Conservation (phyloP, 2,888 invertebrate genomes). For the Zootermopsis nevadensis region DNA sequence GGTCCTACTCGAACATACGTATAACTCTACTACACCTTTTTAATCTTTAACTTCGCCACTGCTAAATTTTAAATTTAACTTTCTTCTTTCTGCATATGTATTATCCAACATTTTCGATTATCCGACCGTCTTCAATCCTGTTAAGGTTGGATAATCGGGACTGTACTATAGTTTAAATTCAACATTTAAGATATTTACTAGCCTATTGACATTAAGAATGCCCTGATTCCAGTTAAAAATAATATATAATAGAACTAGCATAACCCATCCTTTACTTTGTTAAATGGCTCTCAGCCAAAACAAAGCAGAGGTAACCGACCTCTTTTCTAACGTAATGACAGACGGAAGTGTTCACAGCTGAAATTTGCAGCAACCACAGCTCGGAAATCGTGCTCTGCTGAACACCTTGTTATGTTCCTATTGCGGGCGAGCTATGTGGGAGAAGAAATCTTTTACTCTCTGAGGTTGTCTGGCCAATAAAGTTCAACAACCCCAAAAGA, state of each 20-base stretch:
- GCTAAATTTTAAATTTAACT: too few species aligned
- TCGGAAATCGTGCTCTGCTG: too few species aligned
- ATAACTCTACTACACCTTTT: too few species aligned
- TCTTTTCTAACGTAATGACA: neutral
- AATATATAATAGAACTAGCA: neutral
- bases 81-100: too few species aligned
- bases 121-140: too few species aligned
- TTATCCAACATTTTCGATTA: too few species aligned
- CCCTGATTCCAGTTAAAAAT: neutral
- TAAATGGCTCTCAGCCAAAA: neutral
- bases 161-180: too few species aligned
- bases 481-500: neutral
- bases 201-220: too few species aligned
- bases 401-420: neutral
- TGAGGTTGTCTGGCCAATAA: neutral
- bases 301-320: neutral
- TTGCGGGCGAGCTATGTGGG: neutral
- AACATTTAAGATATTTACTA: too few species aligned
- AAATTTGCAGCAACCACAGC: too few species aligned
- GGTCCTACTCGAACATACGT: neutral
- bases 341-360: neutral
- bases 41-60: too few species aligned
- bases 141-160: too few species aligned
- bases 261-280: neutral
- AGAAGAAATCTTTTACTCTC: neutral